These are phyloP conservation scores for Acridotheres tristis DNA, from an alignment of 2,797 vertebrate genomes.

Conservation along the genomic window DNA sequence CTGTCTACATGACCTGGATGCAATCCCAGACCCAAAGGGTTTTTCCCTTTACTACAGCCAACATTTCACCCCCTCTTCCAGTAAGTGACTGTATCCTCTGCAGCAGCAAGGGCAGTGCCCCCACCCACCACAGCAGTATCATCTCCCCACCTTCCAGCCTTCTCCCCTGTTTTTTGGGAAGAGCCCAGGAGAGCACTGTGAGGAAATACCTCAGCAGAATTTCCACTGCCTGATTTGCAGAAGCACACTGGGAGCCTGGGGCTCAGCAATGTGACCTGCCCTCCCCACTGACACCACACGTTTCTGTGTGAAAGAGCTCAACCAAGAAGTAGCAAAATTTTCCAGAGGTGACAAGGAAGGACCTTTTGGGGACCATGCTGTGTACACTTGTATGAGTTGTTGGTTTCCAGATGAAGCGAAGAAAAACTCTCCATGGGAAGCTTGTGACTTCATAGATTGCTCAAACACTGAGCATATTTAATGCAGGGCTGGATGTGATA, in stretches of 20 bases:
- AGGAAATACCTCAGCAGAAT: conserved; percentile 9
- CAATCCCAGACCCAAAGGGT: not conserved
- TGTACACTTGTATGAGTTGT: not conserved
- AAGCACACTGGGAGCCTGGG: not conserved
- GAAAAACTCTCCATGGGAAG: conserved; percentile 64
- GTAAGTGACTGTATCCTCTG: not conserved
- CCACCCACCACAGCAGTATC: not conserved
- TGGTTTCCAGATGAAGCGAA: conserved; percentile 44
- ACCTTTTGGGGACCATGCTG: conserved; percentile 37
- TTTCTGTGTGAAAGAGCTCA: not conserved
- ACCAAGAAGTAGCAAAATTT: not conserved
- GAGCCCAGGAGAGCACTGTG: not conserved
- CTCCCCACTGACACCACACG: not conserved
- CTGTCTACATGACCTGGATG: conserved; percentile 18
- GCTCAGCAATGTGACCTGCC: not conserved
- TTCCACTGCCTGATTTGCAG: not conserved
- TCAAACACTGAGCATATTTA: conserved; percentile 34
- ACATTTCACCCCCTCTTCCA: conserved; percentile 10
- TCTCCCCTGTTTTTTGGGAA: not conserved
- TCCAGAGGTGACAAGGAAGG: conserved; percentile 28
- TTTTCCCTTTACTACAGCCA: conserved; percentile 43
- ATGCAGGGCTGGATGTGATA: conserved; percentile 51
- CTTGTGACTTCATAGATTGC: conserved; percentile 58
- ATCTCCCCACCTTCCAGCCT: not conserved
- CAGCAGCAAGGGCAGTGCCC: not conserved